Base-by-base conservation (phyloP, 2,113 vertebrate genomes). In the Trogon melanurus region DNA sequence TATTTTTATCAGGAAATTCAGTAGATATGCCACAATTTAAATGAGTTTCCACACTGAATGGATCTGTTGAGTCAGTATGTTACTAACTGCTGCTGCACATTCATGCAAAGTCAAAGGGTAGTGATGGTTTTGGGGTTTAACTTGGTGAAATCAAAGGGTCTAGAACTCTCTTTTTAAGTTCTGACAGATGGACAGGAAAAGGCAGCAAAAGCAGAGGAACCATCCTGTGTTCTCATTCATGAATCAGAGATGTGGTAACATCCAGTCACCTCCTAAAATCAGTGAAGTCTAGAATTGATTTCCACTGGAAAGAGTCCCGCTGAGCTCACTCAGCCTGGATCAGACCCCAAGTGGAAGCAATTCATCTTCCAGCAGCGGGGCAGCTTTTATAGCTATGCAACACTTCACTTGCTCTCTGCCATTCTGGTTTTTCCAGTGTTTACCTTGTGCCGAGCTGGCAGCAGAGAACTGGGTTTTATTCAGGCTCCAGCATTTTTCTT, bases 1-100 rank as follows among this genome's bases (percentile, higher is more conserved):
- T 76, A 41, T 79, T 93, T 95, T 96, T 92, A 67, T 88, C 84
- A 83, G 69, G 78, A 91, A 94, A 84, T 57, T 84, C 74, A 73
- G 81, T 53, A 93, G 89, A 85, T 91, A 88, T 17, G 48, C 30
- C n/a, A 50, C 19, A 64, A 64, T 64, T 92, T 75, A 65, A 91
- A 71, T 53, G 27, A 64, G 34, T 51, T 27, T 13, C 57, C 50
- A 32, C 27, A 62, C 9, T 80, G 54, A 94, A 90, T 67, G 57
- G 67, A 29, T 88, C 57, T 71, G 41, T 80, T 41, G 47, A 81
- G 69, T 79, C 32, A 69, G 36, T 65, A 32, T 82, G 85, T 78
- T 88, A 16, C 32, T 44, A 60, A 82, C 56, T 78, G 36, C 79
- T 78, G 61, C 36, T 79, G 44, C 34, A 71, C 3, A 1, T 91